A percentile compares a stretch with the other conserved stretches of the same genome.
Evolutionary conservation across 2,888 invertebrate genomes (phyloP).

Genomic region (Bombyx huttoni): DNA sequence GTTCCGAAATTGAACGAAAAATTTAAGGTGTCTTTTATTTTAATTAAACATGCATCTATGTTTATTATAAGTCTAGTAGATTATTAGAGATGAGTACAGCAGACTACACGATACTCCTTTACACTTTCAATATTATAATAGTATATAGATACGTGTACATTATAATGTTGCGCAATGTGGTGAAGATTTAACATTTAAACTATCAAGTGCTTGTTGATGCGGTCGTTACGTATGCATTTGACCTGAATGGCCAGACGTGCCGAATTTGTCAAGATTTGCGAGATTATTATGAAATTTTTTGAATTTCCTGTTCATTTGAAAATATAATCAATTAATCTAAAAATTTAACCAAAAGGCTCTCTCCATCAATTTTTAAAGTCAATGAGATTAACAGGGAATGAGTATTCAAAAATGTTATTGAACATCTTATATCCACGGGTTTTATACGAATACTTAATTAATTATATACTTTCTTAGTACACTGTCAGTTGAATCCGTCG

Average conservation of each 20-base stretch:
- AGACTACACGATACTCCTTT: slow-evolving; percentile 10
- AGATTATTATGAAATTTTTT: not conserved
- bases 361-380: no score
- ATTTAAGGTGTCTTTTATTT: no score
- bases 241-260: slow-evolving; percentile 23
- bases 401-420: no score
- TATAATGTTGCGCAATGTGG: slow-evolving; percentile 26
- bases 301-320: not conserved
- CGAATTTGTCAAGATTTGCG: not conserved
- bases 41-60: no score
- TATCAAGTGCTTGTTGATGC: slow-evolving; percentile 25
- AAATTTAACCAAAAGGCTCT: no score
- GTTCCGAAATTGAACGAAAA: no score
- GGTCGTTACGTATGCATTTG: slow-evolving; percentile 30
- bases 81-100: not conserved
- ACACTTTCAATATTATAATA: slow-evolving; percentile 18
- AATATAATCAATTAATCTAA: not conserved
- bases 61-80: no score
- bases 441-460: not conserved
- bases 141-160: slow-evolving; percentile 15
- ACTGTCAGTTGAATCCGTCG: not conserved
- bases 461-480: not conserved
- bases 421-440: no score
- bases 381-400: no score
- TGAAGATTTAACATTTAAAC: slow-evolving; percentile 39